Percentiles rank a stretch among this genome's conserved stretches.
These are phyloP conservation scores for Mugil cephalus DNA, from an alignment of 2,113 vertebrate genomes.

Conservation along the genomic window DNA sequence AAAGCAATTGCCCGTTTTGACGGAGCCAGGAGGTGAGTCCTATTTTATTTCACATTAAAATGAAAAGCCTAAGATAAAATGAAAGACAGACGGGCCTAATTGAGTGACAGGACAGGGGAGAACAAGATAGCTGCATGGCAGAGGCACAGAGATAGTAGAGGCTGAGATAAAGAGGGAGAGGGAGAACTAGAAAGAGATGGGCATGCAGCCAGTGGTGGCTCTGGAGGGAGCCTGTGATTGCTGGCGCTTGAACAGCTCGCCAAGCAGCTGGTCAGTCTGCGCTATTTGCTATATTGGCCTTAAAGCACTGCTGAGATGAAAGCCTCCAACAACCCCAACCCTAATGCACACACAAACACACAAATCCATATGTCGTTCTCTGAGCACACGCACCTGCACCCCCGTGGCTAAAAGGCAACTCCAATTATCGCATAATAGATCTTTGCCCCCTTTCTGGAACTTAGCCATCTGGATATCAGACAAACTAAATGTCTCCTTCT, in stretches of 20 bases:
- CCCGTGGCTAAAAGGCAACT: conserved; percentile 56
- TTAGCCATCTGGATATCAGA: conserved; percentile 43
- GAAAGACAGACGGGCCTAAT: conserved; percentile 24
- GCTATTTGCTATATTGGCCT: conserved; percentile 70
- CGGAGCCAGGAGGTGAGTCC: conserved; percentile 9
- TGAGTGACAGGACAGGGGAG: conserved; percentile 50
- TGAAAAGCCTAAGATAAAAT: conserved; percentile 43
- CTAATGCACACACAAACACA: conserved; percentile 10
- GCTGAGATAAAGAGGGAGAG: conserved; percentile 17
- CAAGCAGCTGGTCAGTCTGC: conserved; percentile 59
- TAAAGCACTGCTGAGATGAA: conserved; percentile 67
- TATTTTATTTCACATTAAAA: not conserved
- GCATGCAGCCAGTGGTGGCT: conserved; percentile 41
- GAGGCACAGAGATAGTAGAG: conserved; percentile 13
- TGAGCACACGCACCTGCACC: conserved; percentile 52
- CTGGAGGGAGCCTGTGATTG: conserved; percentile 47
- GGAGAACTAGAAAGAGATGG: conserved; percentile 8
- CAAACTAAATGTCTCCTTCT: conserved; percentile 8
- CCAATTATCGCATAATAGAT: conserved; percentile 62
- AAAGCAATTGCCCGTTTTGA: conserved; percentile 17
- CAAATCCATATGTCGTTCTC: conserved; percentile 24
- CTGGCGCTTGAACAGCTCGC: conserved; percentile 54
- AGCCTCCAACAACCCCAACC: conserved; percentile 33
- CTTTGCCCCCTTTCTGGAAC: conserved; percentile 46
- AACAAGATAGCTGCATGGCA: conserved; percentile 36